phyloP scores from a whole-genome alignment of 2,888 invertebrate genomes.

The Caradrina clavipalpis region DNA sequence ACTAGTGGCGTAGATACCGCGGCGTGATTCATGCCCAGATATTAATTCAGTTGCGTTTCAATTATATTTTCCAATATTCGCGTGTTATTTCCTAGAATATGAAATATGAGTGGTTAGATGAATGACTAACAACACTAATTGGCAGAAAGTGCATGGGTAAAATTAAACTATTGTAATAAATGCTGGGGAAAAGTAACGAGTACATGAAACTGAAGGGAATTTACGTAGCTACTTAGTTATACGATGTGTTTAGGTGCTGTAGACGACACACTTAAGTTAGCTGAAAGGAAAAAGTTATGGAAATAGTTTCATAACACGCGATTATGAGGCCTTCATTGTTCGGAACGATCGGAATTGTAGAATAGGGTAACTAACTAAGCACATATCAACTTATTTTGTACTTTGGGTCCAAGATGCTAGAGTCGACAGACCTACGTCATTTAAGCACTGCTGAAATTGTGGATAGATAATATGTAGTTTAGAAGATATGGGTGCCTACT shows the following conservation, averaged over 20 bases:
- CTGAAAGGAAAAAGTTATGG: slow-evolving; percentile 29
- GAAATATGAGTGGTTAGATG: slow-evolving; percentile 12
- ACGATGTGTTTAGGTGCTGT: slow-evolving; percentile 15
- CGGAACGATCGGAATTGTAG: slow-evolving; percentile 6
- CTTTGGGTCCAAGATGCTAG: too few species aligned
- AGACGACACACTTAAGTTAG: slow-evolving; percentile 3
- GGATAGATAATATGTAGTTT: too few species aligned
- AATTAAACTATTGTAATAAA: neutral
- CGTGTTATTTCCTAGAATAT: slow-evolving; percentile 30
- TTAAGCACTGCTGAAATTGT: too few species aligned
- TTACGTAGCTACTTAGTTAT: slow-evolving; percentile 6
- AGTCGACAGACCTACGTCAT: too few species aligned
- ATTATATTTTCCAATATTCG: slow-evolving; percentile 53
- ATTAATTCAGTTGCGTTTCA: slow-evolving; percentile 57
- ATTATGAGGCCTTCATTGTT: neutral
- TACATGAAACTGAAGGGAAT: neutral
- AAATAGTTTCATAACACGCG: slow-evolving; percentile 20
- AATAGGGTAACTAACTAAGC: neutral
- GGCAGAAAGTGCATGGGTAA: slow-evolving; percentile 3
- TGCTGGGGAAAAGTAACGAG: neutral
- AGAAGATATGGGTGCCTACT: too few species aligned
- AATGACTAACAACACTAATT: slow-evolving; percentile 16
- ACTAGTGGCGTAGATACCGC: slow-evolving; percentile 56
- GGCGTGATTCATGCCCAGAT: slow-evolving; percentile 57
- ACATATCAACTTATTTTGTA: slow-evolving; percentile 3